Base-by-base conservation (phyloP, 2,113 vertebrate species). In the Sphyrna mokarran region DNA sequence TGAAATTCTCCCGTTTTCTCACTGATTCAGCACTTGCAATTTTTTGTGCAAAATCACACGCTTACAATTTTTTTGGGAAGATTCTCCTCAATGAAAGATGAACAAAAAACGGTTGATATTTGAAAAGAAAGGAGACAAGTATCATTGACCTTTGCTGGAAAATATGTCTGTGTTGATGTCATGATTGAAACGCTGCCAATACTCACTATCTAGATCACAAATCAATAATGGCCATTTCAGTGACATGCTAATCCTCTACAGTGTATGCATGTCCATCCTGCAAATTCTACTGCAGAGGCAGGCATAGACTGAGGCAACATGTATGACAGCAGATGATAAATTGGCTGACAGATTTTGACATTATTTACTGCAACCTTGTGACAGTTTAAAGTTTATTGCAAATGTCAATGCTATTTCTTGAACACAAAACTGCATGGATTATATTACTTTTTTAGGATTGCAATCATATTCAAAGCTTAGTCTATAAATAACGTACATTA, bases 351-450 rank as follows among this genome's bases (percentile, higher is more conserved):
- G 80, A 83, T 83, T 40, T 37, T 83, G 40, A 83, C 80, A 40
- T 13, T 83, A 83, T 83, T 83, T 83, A 83, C 80, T 83, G n/a
- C 37, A 83, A 83, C 80, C 80, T 83, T 83, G 37, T 83, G 43
- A 83, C 37, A 83, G 37, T 37, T 83, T 83, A 18, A 80, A 80
- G 13, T 80, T 80, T 18, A 80, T 80, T 37, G n/a, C n/a, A 80
- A 80, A 80, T 80, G 78, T 18, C 78, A 80, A 18, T 80, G 33
- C 33, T 80, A 20, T 40, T 83, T 18, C 80, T 83, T 83, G 80
- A 83, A 83, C 37, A 83, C 80, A 83, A 40, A 40, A 83, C 18
- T 83, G n/a, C n/a, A 40, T 83, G 16, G 14, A 83, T 83, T 40
- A 83, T 40, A 83, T 83, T 83, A 40, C 37, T 16, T 83, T 20